These are phyloP conservation scores for Piprites chloris DNA, from an alignment of 2,113 vertebrate genomes.

Conservation along the genomic window DNA sequence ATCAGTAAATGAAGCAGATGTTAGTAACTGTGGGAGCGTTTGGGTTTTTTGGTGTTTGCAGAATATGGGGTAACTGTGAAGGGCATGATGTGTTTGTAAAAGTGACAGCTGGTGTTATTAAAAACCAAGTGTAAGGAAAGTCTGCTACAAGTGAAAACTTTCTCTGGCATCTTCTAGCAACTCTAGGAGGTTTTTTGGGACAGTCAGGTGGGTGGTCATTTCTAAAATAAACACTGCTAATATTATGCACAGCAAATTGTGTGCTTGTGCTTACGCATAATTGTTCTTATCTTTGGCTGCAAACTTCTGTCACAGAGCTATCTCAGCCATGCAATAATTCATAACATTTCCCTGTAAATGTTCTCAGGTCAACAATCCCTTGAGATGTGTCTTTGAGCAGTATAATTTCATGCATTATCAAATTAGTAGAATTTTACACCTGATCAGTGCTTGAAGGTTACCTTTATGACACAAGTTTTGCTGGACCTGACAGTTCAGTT, in stretches of 20 bases:
- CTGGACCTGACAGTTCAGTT: not conserved
- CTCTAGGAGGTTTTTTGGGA: not conserved
- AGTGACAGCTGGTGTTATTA: not conserved
- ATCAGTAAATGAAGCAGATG: constrained; percentile 19
- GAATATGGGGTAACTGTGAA: constrained; percentile 18
- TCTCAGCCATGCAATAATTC: not conserved
- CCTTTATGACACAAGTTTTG: not conserved
- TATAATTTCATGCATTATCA: not conserved
- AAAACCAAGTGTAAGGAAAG: too few relatives aligned
- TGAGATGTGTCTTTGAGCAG: not conserved
- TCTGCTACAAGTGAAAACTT: constrained; percentile 26
- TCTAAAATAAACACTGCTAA: not conserved
- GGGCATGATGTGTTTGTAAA: constrained; percentile 8
- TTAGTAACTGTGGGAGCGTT: constrained; percentile 35
- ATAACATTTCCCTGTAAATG: not conserved
- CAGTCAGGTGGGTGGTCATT: not conserved
- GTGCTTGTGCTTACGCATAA: not conserved
- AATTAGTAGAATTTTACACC: not conserved
- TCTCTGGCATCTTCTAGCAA: not conserved
- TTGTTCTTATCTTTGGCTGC: not conserved
- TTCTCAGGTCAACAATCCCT: not conserved
- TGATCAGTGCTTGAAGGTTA: not conserved
- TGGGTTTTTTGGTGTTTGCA: not conserved
- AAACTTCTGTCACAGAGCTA: not conserved
- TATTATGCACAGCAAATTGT: not conserved